A percentile compares a stretch with the other conserved stretches of the same genome.
Evolutionary conservation across 2,888 invertebrate species (phyloP).

Genomic region (Caenorhabditis sp.): DNA sequence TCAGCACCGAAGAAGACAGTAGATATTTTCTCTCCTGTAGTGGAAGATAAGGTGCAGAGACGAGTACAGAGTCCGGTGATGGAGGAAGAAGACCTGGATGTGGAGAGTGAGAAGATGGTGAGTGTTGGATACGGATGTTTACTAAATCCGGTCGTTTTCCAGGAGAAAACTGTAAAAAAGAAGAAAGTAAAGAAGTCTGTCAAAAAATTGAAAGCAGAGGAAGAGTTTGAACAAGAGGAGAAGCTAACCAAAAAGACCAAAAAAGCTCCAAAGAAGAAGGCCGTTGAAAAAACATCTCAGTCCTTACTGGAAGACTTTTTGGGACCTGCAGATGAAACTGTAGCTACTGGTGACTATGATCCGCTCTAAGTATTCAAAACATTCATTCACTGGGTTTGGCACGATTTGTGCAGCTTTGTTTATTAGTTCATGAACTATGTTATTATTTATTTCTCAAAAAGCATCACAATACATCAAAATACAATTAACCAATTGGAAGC

Average conservation of each 20-base stretch:
- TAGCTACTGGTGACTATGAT: constrained; percentile 60
- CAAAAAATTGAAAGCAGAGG: constrained; percentile 42
- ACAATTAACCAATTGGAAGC: no score
- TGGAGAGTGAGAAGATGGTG: constrained; percentile 17
- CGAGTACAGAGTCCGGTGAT: no score
- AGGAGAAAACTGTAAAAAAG: constrained; percentile 42
- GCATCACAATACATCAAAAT: no score
- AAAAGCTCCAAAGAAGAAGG: constrained; percentile 53
- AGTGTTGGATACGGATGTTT: neutral
- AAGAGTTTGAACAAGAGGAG: constrained; percentile 43
- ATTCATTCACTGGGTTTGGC: neutral
- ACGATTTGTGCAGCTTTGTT: no score
- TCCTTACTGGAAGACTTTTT: constrained; percentile 61
- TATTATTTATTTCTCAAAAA: no score
- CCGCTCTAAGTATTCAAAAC: constrained; percentile 37
- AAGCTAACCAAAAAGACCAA: constrained; percentile 51
- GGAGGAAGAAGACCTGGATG: neutral
- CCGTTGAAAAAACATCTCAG: constrained; percentile 46
- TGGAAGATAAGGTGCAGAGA: neutral
- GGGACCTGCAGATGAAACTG: constrained; percentile 46
- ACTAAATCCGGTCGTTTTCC: neutral
- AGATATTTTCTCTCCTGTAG: constrained; percentile 37
- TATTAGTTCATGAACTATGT: no score
- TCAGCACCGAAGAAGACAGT: constrained; percentile 25
- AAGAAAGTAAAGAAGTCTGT: constrained; percentile 47